Conservation (phyloP, 2,888 invertebrate species). For the Hylaea fasciaria region DNA sequence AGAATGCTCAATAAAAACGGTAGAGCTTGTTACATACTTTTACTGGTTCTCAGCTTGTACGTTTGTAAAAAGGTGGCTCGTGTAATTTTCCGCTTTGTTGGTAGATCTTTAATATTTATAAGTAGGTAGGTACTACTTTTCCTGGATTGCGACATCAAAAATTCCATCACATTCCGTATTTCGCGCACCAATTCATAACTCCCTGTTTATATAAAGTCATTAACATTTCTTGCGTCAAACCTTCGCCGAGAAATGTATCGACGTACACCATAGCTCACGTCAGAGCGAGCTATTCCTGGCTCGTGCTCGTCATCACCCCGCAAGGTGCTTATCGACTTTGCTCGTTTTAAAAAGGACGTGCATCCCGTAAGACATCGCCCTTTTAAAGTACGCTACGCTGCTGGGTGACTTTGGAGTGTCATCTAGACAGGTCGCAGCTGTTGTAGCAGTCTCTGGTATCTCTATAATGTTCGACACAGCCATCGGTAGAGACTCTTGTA, state of each 20-base stretch:
- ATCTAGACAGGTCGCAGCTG: conserved; percentile 54
- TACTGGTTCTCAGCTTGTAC: background rate
- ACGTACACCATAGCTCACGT: conserved; percentile 61
- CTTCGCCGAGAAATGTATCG: conserved; percentile 60
- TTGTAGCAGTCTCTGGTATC: conserved; percentile 34
- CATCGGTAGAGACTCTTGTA: conserved; percentile 22
- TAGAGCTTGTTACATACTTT: background rate
- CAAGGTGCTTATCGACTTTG: conserved; percentile 64
- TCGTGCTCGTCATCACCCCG: conserved; percentile 59
- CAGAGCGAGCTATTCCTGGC: conserved; percentile 71
- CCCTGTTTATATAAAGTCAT: conserved; percentile 64
- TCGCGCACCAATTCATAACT: conserved; percentile 40
- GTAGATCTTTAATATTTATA: conserved; percentile 1
- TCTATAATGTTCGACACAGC: conserved; percentile 21
- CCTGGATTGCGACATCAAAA: conserved; percentile 27
- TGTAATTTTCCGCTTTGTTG: background rate
- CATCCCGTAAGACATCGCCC: conserved; percentile 50
- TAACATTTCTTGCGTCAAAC: conserved; percentile 74
- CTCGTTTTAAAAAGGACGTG: conserved; percentile 52
- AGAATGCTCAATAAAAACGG: background rate
- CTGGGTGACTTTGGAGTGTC: conserved; percentile 57
- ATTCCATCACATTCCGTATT: conserved; percentile 42
- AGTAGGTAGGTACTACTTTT: background rate
- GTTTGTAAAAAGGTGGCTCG: background rate
- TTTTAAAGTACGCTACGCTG: conserved; percentile 48